Conservation (phyloP, 2,113 vertebrate species). For the Pao palembangensis region DNA sequence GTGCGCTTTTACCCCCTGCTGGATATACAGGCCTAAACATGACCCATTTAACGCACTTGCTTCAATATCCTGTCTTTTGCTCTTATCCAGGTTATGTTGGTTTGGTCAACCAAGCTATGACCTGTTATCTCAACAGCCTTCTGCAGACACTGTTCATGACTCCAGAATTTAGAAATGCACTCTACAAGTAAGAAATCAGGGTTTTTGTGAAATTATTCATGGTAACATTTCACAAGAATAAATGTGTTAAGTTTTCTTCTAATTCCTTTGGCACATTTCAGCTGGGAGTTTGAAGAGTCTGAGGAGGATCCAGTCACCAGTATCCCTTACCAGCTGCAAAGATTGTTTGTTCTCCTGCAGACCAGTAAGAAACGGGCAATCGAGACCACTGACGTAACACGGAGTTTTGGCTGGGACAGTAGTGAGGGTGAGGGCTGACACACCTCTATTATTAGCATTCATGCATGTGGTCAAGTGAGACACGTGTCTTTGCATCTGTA, state of each 20-base stretch:
- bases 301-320: constrained; percentile 96
- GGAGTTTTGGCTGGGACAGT: constrained; percentile 99
- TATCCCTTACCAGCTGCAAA: constrained; percentile 95
- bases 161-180: constrained; percentile 97
- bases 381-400: constrained; percentile 96
- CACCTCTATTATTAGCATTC: constrained; percentile 22
- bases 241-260: neutral
- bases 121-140: constrained; percentile 98
- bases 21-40: neutral
- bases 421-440: constrained; percentile 84
- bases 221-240: neutral
- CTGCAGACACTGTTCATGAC: constrained; percentile 98
- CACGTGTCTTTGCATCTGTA: constrained; percentile 23
- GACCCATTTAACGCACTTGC: neutral
- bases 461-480: neutral
- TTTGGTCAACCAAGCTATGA: constrained; percentile 99
- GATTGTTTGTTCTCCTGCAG: constrained; percentile 95
- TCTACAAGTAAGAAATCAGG: constrained; percentile 88
- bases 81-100: constrained; percentile 89
- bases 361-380: constrained; percentile 98
- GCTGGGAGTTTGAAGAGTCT: constrained; percentile 97
- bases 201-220: neutral
- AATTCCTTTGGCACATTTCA: constrained; percentile 49
- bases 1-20: constrained; percentile 58
- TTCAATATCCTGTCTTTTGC: constrained; percentile 19